Conservation (phyloP, 2,888 invertebrate species). For the Silvanus unidentatus region DNA sequence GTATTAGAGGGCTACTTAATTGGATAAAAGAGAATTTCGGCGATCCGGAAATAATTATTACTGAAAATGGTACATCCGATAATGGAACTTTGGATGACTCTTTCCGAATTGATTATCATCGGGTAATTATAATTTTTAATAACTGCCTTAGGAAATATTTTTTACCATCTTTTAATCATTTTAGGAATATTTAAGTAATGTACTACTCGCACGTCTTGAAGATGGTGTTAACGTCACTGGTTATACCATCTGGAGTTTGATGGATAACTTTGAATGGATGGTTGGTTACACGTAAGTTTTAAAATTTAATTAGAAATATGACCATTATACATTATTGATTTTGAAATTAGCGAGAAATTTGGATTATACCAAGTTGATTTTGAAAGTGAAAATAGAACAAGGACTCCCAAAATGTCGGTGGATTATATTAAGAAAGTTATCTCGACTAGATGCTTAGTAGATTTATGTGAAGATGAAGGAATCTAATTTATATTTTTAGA, state of each 20-base stretch:
- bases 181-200: slow-evolving; percentile 20
- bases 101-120: slow-evolving; percentile 44
- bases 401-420: slow-evolving; percentile 58
- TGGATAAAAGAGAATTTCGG: slow-evolving; percentile 42
- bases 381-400: slow-evolving; percentile 48
- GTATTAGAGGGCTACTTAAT: slow-evolving; percentile 52
- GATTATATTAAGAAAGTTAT: slow-evolving; percentile 43
- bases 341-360: slow-evolving; percentile 52
- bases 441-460: slow-evolving; percentile 40
- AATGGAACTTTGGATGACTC: slow-evolving; percentile 47
- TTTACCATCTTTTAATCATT: not conserved
- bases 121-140: slow-evolving; percentile 20
- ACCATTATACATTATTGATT: not conserved
- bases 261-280: slow-evolving; percentile 59
- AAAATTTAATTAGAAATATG: slow-evolving; percentile 1
- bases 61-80: slow-evolving; percentile 54
- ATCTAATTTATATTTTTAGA: too few species aligned
- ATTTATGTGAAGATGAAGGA: slow-evolving; percentile 2
- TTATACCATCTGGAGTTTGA: slow-evolving; percentile 56
- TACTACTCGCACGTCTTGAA: slow-evolving; percentile 24
- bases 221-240: slow-evolving; percentile 48
- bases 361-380: slow-evolving; percentile 63
- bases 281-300: slow-evolving; percentile 44
- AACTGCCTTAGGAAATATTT: too few species aligned
- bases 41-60: slow-evolving; percentile 52